Evolutionary conservation across 2,888 invertebrate genomes (phyloP).

Genomic region (Cryptus armator): DNA sequence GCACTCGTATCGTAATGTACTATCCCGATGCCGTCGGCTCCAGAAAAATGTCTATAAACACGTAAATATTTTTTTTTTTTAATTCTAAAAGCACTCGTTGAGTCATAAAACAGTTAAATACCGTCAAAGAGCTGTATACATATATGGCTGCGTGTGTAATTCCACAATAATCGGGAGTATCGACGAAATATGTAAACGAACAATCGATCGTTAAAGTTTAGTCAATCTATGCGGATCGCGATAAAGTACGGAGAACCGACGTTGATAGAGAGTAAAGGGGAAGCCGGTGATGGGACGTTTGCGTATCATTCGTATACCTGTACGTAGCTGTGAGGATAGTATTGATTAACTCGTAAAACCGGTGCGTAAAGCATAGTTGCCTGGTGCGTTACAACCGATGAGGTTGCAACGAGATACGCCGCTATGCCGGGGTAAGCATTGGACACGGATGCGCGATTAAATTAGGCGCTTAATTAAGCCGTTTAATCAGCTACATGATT

Average conservation of each 20-base stretch:
- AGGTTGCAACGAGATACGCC: neutral
- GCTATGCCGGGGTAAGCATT: neutral
- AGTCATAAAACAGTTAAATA: too few species aligned
- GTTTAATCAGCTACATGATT: constrained; percentile 84
- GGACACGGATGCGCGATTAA: constrained; percentile 70
- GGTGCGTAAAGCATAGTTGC: constrained; percentile 54
- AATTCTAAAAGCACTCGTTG: too few species aligned
- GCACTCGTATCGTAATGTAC: too few species aligned
- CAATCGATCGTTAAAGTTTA: neutral
- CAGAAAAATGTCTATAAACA: too few species aligned
- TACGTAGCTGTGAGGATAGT: constrained; percentile 49
- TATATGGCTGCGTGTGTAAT: constrained; percentile 28
- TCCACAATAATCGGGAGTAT: neutral
- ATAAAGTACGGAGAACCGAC: neutral
- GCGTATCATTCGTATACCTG: constrained; percentile 15
- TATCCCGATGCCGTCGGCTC: too few species aligned
- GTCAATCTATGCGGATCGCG: neutral
- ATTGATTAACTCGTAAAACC: constrained; percentile 69
- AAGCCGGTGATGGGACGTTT: neutral
- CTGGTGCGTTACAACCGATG: constrained; percentile 39
- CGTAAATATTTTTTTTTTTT: too few species aligned
- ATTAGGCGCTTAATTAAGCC: constrained; percentile 84
- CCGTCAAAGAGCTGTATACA: too few species aligned
- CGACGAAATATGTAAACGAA: neutral
- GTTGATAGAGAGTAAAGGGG: neutral